Evolutionary conservation across 23 tunicate species (phyloP), one percentile per base, ranked within the genome.

Genomic region (Botrylloides violaceus): DNA sequence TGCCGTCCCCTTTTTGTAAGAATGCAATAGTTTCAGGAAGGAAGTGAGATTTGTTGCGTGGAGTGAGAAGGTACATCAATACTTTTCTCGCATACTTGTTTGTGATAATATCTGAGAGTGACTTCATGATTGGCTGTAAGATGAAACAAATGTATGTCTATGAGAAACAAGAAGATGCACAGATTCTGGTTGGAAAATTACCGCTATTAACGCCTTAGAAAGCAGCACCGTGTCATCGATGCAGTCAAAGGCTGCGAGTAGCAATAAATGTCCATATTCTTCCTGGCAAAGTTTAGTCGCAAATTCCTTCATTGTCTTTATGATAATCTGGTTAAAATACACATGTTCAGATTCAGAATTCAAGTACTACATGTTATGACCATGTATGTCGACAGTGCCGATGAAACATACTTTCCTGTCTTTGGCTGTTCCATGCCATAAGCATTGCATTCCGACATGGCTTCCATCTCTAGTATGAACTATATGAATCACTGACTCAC

Each of bases 401-500:
- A 7, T 43, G 9, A 9, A 43, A 43, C 53, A 43, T 15, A 92
- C 89, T 55, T 94, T 94, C 36, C 99, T 49, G 59, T 94, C 99
- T 64, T 94, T 94, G 9, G 87, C 94, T 3, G 95, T 66, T 29
- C 99, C 99, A 37, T 72, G 78, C 99, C 99, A 94, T 26, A 94
- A 55, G 58, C 99, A 94, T 18, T 82, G 75, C 90, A 94, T 83
- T 1, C 81, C 73, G 15, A 83, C 99, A 35, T 87, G 79, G 36
- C 95, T 88, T 2, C 99, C 99, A 38, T 94, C 99, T 30, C 76
- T 85, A 3, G 99, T 86, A 73, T 94, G 99, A 77, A 94, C 81
- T 70, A 94, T 78, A 66, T 94, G 99, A 58, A 87, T 85, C 25
- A 94, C 83, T 7, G 95, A 86, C 6, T 89, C 99, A 27, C 94